These are phyloP conservation scores for Epinephelus malabaricus DNA, from an alignment of 2,797 vertebrate genomes.

Conservation along the genomic window DNA sequence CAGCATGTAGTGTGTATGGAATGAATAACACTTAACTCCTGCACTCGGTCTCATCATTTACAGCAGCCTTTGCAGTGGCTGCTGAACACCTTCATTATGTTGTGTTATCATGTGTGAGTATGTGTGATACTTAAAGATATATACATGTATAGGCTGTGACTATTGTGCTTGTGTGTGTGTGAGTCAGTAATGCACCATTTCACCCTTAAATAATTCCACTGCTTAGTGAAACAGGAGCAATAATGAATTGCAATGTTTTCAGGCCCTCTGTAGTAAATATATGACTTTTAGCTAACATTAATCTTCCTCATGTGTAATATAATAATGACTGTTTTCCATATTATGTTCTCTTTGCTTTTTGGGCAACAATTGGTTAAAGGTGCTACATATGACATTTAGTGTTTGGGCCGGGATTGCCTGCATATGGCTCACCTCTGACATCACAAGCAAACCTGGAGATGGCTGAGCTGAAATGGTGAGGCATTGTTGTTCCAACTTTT, in stretches of 20 bases:
- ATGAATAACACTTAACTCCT: slow-evolving; percentile 69
- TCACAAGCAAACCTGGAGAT: too few species aligned
- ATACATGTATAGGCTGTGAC: slow-evolving; percentile 25
- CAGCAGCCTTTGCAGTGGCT: slow-evolving; percentile 35
- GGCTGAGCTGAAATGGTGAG: too few species aligned
- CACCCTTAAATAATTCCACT: slow-evolving; percentile 33
- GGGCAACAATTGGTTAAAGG: neutral
- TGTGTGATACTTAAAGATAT: slow-evolving; percentile 37
- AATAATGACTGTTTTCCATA: slow-evolving; percentile 24
- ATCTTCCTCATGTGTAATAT: slow-evolving; percentile 3
- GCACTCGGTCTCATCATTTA: slow-evolving; percentile 55
- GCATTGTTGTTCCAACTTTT: too few species aligned
- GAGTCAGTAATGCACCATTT: slow-evolving; percentile 33
- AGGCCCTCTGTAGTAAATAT: slow-evolving; percentile 2
- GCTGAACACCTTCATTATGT: slow-evolving; percentile 56
- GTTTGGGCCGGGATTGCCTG: too few species aligned
- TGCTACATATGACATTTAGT: neutral
- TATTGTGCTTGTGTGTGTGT: slow-evolving; percentile 12
- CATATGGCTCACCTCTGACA: too few species aligned
- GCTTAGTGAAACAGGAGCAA: slow-evolving; percentile 34
- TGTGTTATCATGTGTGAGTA: slow-evolving; percentile 29
- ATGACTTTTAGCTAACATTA: slow-evolving; percentile 3
- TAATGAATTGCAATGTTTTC: slow-evolving; percentile 41
- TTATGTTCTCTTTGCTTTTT: neutral
- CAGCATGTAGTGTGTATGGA: slow-evolving; percentile 43